Evolutionary conservation across 1,140 invertebrate genomes (phyloP).

Genomic region (Ceratina japonica): DNA sequence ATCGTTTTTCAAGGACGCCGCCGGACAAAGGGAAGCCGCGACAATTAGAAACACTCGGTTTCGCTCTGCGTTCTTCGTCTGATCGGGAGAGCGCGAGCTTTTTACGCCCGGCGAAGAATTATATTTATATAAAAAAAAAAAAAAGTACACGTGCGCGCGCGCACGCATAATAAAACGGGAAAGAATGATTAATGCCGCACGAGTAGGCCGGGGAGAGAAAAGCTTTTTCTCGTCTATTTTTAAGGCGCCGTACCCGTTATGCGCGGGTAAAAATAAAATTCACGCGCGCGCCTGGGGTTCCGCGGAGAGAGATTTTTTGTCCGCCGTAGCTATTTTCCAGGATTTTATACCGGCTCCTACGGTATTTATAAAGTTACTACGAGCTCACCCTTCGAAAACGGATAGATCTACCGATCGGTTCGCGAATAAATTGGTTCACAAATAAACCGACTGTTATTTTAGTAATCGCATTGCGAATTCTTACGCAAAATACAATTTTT

Average conservation of each 20-base stretch:
- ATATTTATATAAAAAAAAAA: constrained; percentile 45
- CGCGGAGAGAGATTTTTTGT: constrained; percentile 16
- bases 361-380: background rate
- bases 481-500: no score
- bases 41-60: background rate
- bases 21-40: background rate
- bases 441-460: no score
- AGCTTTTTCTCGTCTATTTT: constrained; percentile 48
- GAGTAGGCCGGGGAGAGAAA: constrained; percentile 43
- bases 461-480: no score
- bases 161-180: constrained; percentile 9
- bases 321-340: background rate
- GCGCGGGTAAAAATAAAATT: constrained; percentile 56
- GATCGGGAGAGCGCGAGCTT: constrained; percentile 10
- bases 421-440: no score
- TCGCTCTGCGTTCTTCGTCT: background rate
- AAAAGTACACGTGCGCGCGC: background rate
- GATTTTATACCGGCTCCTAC: background rate
- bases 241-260: constrained; percentile 31
- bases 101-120: constrained; percentile 29
- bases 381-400: background rate
- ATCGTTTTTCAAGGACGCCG: constrained; percentile 9
- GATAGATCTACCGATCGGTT: background rate
- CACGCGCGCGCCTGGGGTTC: constrained; percentile 11
- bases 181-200: constrained; percentile 55